Evolutionary conservation across 2,888 invertebrate species (phyloP), one percentile per base, ranked within the genome.

Genomic region (Nasonia oneida): DNA sequence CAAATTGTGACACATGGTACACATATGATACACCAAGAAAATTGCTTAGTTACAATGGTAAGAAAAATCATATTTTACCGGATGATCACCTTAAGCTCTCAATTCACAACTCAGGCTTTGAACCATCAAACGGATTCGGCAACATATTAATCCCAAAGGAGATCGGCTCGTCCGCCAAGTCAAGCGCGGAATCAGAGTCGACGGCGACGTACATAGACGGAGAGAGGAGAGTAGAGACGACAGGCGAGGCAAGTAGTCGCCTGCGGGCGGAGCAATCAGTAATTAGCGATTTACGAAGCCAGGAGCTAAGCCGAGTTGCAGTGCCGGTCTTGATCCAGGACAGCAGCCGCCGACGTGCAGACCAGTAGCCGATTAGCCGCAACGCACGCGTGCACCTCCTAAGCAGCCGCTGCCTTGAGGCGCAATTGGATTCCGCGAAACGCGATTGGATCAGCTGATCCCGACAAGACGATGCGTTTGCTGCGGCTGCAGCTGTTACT

Each of bases 271-370:
- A 18, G 23, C 70, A 61, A 81, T 77, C 29, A n/a, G 81, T 81
- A 77, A 85, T 85, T 81, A 85, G 81, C 76, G 71, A 81, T 81
- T 84, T 75, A 53, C 37, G 37, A 15, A 47, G 37, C 78, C 5
- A 15, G 18, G 37, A 61, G 50, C 50, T 47, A 23, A 42, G 42
- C 47, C 42, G 18, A 39, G 42, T 33, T 29, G 67, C 14, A 33
- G 67, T 15, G 33, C 67, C 33, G 67, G 33, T n/a, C n/a, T 67
- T 33, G 67, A 67, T 67, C 67, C n/a, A 33, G 67, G n/a, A 23
- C 57, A 23, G 29, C 33, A 67, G 29, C 67, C 67, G 29, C 10
- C 67, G 29, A 67, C 33, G 29, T 8, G 29, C 29, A 33, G 67
- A 15, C 29, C 33, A 15, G 67, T n/a, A n/a, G 6, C 67, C 29